phyloP scores from a whole-genome alignment of 2,888 invertebrate genomes.

The Scaptomyza parva region DNA sequence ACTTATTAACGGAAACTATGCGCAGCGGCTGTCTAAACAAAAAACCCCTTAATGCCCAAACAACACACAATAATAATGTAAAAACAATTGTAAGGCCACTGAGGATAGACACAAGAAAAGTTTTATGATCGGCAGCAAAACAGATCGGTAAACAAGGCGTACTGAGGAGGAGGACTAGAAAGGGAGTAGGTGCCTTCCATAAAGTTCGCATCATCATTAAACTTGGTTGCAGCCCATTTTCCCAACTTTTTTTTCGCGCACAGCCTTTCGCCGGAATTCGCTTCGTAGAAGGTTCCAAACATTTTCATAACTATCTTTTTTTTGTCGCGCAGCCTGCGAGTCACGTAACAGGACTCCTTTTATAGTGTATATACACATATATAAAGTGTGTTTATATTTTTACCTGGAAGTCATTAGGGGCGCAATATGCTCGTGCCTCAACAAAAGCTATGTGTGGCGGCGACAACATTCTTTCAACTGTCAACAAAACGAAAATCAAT shows the following conservation, averaged over 20 bases:
- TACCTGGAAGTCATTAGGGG: conserved; percentile 81
- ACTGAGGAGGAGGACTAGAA: background rate
- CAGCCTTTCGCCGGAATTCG: background rate
- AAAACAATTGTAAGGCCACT: conserved; percentile 68
- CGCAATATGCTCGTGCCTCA: conserved; percentile 48
- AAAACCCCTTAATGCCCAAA: conserved; percentile 77
- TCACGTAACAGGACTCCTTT: conserved; percentile 68
- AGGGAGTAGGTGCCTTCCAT: conserved; percentile 40
- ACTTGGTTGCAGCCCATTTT: conserved; percentile 60
- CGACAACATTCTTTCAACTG: conserved; percentile 16
- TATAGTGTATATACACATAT: too few species aligned
- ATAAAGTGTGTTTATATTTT: conserved; percentile 42
- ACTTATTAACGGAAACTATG: conserved; percentile 60
- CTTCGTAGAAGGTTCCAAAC: conserved; percentile 5
- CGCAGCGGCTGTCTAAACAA: conserved; percentile 63
- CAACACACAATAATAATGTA: conserved; percentile 66
- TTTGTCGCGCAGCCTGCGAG: conserved; percentile 37
- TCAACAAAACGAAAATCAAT: conserved; percentile 14
- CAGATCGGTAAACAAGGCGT: conserved; percentile 47
- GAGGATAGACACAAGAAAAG: conserved; percentile 60
- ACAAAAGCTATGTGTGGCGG: conserved; percentile 20
- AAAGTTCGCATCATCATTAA: conserved; percentile 74
- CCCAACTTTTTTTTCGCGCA: conserved; percentile 47
- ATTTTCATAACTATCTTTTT: conserved; percentile 20
- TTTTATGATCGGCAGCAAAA: conserved; percentile 62